Evolutionary conservation across 2,888 invertebrate species (phyloP), one percentile per base, ranked within the genome.

Genomic region (Ctenicera cuprea): DNA sequence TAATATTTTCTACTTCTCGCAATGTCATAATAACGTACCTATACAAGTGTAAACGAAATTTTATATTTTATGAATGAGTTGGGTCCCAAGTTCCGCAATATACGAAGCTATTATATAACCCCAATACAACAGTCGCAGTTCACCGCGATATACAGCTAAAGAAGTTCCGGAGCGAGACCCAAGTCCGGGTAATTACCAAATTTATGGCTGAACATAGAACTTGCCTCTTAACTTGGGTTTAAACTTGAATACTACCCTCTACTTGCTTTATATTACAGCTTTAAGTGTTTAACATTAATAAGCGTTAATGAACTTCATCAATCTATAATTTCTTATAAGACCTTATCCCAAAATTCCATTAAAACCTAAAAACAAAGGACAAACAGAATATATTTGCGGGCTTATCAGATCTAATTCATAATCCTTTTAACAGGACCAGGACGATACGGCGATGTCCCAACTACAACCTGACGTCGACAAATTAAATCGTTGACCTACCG

Each of bases 401-500:
- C 26, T 26, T 3, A n/a, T n/a, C n/a, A 26, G 5, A 26, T 26
- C 2, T 26, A 26, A 26, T 26, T 2, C 26, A 26, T 26, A 26
- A 26, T 26, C 26, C 26, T 26, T n/a, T 26, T 26, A 26, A 26
- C 26, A 26, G 7, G 18, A 7, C 4, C 14, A 22, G 22, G 41
- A 7, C n/a, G 45, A 67, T 59, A n/a, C 57, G 22, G 16, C 48
- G 54, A 66, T 67, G 48, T 14, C 14, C 48, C 26, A n/a, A 14
- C 52, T 22, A 52, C 52, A 20, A 52, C 52, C 16, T 37, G 12
- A 65, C 33, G 65, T 37, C 50, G 43, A n/a, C 38, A 67, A 38
- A 57, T 57, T 67, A 57, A 67, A 67, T 67, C 54, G 67, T 67
- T 67, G 67, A 45, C 59, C 59, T 67, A 43, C 59, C 41, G 57